Percentiles rank a stretch among this genome's conserved stretches.
These are phyloP conservation scores for Drosophila simulans DNA, from an alignment of 1,140 invertebrate species.

Conservation along the genomic window DNA sequence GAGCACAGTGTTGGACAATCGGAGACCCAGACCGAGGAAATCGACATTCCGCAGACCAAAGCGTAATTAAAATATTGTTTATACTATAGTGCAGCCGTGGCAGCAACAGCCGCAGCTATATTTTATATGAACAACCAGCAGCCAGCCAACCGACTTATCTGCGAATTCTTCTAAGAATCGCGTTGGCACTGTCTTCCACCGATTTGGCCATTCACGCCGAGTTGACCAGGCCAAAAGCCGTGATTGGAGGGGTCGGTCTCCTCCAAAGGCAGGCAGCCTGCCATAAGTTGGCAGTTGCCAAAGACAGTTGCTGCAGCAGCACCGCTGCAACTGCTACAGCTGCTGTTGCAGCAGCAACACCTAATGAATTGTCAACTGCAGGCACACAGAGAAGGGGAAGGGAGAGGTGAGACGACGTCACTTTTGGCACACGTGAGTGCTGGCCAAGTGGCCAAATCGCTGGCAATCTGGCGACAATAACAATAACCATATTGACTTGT, in stretches of 20 bases:
- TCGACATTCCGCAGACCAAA: conserved; percentile 40
- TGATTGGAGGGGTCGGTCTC: conserved; percentile 34
- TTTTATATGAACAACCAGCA: conserved; percentile 9
- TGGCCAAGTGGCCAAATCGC: conserved; percentile 73
- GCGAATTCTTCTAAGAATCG: conserved; percentile 69
- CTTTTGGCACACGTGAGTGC: conserved; percentile 51
- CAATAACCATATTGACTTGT: conserved; percentile 79
- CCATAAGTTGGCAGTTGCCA: conserved; percentile 67
- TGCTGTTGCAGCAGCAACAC: conserved; percentile 56
- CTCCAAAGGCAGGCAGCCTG: conserved; percentile 53
- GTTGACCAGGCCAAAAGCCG: conserved; percentile 53
- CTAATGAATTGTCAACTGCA: conserved; percentile 78
- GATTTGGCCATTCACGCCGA: conserved; percentile 56
- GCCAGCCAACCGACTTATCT: conserved; percentile 7
- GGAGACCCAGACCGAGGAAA: conserved; percentile 16
- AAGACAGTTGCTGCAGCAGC: conserved; percentile 41
- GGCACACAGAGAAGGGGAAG: conserved; percentile 4
- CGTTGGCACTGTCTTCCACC: conserved; percentile 35
- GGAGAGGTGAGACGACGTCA: conserved; percentile 39
- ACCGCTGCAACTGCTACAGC: conserved; percentile 30
- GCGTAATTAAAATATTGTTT: conserved; percentile 39
- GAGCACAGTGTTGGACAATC: conserved; percentile 3
- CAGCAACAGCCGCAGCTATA: conserved; percentile 10
- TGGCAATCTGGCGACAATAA: conserved; percentile 71
- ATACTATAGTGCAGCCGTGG: conserved; percentile 7